Evolutionary conservation across 2,797 vertebrate genomes (phyloP), one percentile per base, ranked within the genome.

Genomic region (Macropodus opercularis): DNA sequence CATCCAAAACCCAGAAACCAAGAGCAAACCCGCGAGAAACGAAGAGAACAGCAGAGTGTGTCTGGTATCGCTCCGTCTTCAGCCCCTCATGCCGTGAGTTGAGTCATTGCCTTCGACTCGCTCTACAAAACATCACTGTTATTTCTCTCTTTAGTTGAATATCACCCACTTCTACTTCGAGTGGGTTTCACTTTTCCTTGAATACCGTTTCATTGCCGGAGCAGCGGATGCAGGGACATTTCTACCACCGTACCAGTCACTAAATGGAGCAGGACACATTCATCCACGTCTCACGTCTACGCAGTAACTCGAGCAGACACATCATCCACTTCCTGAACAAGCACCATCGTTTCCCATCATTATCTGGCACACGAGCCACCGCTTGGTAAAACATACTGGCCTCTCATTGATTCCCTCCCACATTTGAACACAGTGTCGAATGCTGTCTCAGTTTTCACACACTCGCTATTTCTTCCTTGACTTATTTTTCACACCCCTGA

Each of bases 281-380:
- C 41, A 34, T 34, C 36, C 29, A 42, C 51, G 60, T 66, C 41
- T 18, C 17, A 62, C 3, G 2, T 52, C 38, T 40, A 47, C 17
- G 36, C 21, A 40, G 62, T 38, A 61, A 51, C 35, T 12, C 18
- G 26, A 71, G 58, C 24, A 49, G 58, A 63, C 26, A 50, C 26
- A 27, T 72, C 10, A 40, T 60, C 32, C 34, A 36, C 54, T 59
- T 71, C 56, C 47, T 54, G 10, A 58, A 54, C 21, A 23, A 11
- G n/a, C 58, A 42, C 13, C 24, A 26, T 58, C 56, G 56, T 71
- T 69, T 84, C 67, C 63, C 79, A 43, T 57, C 52, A 41, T 19
- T 42, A 49, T 48, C 22, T 64, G 69, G 58, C 53, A 44, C 38
- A 53, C 51, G 43, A 55, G 62, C 59, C 31, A 9, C 18, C 42